A percentile compares a stretch with the other conserved stretches of the same genome.
Conservation (phyloP, 2,797 vertebrate species). For the Esox lucius region DNA sequence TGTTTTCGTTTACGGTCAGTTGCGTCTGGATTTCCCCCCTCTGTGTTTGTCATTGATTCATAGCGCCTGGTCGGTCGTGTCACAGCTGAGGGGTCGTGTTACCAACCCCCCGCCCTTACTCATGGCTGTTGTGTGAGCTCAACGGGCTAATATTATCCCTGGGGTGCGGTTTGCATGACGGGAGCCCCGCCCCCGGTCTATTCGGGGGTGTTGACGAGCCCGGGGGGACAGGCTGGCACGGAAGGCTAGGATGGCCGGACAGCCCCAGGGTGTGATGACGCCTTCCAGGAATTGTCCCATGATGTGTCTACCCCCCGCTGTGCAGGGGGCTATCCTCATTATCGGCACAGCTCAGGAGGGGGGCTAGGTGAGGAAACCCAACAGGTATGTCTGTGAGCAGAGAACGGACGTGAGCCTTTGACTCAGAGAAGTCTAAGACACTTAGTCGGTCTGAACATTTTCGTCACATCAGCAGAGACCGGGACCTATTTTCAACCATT, state of each 20-base stretch:
- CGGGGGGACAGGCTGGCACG: not conserved
- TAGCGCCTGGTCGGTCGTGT: not conserved
- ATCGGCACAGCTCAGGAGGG: not conserved
- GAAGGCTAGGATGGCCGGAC: not conserved
- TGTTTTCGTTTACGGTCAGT: not conserved
- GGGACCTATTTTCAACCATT: not conserved
- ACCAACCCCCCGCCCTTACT: not conserved
- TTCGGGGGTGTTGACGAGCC: not conserved
- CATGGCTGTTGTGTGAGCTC: not conserved
- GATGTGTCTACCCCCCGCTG: not conserved
- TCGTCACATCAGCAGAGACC: not conserved
- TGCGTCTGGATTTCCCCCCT: not conserved
- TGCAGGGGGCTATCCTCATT: not conserved
- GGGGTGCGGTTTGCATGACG: not conserved
- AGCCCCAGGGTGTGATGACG: not conserved
- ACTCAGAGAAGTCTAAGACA: not conserved
- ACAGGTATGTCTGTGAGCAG: not conserved
- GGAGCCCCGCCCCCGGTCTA: not conserved
- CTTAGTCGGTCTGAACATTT: not conserved
- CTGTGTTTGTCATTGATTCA: not conserved
- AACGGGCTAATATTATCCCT: not conserved
- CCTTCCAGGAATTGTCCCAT: not conserved
- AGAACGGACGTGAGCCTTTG: not conserved
- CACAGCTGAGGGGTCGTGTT: not conserved
- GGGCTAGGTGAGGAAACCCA: not conserved